Evolutionary conservation across 2,888 invertebrate genomes (phyloP), one percentile per base, ranked within the genome.

Genomic region (Rotaria macrura): DNA sequence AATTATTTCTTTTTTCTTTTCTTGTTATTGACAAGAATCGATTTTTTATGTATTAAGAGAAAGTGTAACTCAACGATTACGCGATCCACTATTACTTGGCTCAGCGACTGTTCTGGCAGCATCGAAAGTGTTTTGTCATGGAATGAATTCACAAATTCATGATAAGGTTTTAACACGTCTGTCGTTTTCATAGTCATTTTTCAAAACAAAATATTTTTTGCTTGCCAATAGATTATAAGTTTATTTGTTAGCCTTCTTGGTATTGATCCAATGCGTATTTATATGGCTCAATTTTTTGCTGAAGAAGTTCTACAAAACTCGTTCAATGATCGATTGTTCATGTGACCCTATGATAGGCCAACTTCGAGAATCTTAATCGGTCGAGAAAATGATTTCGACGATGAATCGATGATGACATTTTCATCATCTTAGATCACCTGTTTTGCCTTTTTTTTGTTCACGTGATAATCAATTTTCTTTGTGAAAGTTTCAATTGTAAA

Each of bases 181-280:
- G n/a, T n/a, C n/a, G n/a, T n/a, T n/a, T n/a, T n/a, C n/a, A n/a
- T n/a, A n/a, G n/a, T n/a, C n/a, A n/a, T n/a, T n/a, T n/a, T n/a
- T n/a, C n/a, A n/a, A n/a, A n/a, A n/a, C n/a, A n/a, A n/a, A n/a
- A n/a, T n/a, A n/a, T n/a, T n/a, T n/a, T n/a, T n/a, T n/a, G n/a
- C n/a, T n/a, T n/a, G n/a, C n/a, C n/a, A n/a, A n/a, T 79, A 79
- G 79, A 79, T 79, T 6, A 43, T 79, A 25, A 79, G n/a, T 79
- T 79, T 79, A 79, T 79, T 43, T 43, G 79, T 79, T 20, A 40
- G 14, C 10, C 43, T 43, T 79, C 43, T 79, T 40, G 79, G 79
- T 12, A 43, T 79, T 79, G 43, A 79, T 79, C 79, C 79, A 79
- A 79, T 79, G 79, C 40, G 79, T 25, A 79, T 79, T 79, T 79